Evolutionary conservation across 2,888 invertebrate species (phyloP), one percentile per base, ranked within the genome.

Genomic region (Eupeodes latifasciatus): DNA sequence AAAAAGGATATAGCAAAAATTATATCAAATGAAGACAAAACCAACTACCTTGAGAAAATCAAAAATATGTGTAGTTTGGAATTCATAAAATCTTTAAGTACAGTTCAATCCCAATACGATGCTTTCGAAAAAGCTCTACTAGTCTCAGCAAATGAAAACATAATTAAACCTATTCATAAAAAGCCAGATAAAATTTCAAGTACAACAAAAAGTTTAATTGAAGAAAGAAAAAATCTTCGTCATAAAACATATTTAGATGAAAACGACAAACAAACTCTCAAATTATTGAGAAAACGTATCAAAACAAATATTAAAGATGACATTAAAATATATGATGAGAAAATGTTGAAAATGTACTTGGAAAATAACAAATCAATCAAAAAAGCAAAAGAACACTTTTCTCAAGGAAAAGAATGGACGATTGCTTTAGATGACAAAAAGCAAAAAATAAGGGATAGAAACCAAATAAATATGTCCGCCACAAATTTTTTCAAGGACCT

Each of bases 321-420:
- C 53, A 53, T 53, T 53, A 16, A 53, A 16, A 53, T 2, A 16
- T 51, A 27, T 14, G 27, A 27, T 40, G 55, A 53, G 57, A 40
- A 62, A 27, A 71, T 27, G n/a, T 34, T 40, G 40, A 55, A 71
- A 71, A 19, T 51, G 34, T 40, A 55, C 16, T 53, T 57, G 9
- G 55, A 71, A 40, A 40, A 71, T 16, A 34, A 71, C 27, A 55
- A 55, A 71, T 71, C 71, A 36, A 36, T 71, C 11, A 72, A 55
- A 57, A 72, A 72, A 72, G 40, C 55, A 34, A 72, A 72, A 72
- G 40, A 72, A 72, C 72, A 72, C 40, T 72, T 61, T n/a, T 53
- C 55, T 0, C 51, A 78, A 67, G 66, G 69, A 6, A 40, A 55
- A 40, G 57, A 49, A 49, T 49, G 14, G 14, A 14, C 14, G 12